Conservation (phyloP, 35 echinoderm and acorn worm genomes). For the Patiria miniata region DNA sequence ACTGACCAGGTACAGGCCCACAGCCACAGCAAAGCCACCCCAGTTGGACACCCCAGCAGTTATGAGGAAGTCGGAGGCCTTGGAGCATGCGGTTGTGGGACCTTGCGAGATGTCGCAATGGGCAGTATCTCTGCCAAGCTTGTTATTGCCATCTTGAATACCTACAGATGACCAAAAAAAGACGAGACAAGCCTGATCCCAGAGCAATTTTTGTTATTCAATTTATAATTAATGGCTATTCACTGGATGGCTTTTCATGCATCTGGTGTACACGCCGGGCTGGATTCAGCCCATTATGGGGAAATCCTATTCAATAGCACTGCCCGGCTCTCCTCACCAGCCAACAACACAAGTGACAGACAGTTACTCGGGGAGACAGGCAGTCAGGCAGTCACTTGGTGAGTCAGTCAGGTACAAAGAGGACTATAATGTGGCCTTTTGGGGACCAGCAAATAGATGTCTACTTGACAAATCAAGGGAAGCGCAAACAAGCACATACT, state of each 20-base stretch:
- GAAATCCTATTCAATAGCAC: neutral
- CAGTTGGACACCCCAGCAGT: constrained; percentile 81
- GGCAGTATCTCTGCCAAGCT: constrained; percentile 67
- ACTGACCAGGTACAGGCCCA: constrained; percentile 56
- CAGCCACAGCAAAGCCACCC: constrained; percentile 84
- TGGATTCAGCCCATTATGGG: too few relatives aligned
- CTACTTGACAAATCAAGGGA: too few relatives aligned
- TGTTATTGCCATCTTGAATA: constrained; percentile 91
- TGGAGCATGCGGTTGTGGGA: constrained; percentile 46
- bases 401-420: neutral
- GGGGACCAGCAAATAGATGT: too few relatives aligned
- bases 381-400: too few relatives aligned
- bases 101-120: constrained; percentile 51
- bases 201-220: too few relatives aligned
- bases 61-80: constrained; percentile 75
- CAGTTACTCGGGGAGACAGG: too few relatives aligned
- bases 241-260: too few relatives aligned
- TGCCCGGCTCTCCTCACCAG: neutral
- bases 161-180: constrained; percentile 39
- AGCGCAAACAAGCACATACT: constrained; percentile 53
- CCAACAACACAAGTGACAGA: too few relatives aligned
- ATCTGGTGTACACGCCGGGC: too few relatives aligned
- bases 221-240: too few relatives aligned
- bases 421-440: too few relatives aligned
- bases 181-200: too few relatives aligned